Base-by-base conservation (phyloP, 2,113 vertebrate genomes). In the Megalops atlanticus region DNA sequence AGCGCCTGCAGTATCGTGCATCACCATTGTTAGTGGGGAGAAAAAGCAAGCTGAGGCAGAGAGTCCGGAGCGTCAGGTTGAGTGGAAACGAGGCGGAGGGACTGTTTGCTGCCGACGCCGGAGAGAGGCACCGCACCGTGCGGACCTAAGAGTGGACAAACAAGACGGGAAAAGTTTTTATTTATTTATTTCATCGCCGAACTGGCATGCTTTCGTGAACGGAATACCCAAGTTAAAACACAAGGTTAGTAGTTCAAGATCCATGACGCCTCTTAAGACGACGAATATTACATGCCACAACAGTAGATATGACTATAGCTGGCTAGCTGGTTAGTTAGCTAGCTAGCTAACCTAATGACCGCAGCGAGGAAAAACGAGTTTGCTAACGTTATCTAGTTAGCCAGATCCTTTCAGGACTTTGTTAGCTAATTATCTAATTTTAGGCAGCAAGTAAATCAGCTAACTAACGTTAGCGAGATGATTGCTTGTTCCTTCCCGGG, bases 51-150 rank as follows among this genome's bases (percentile, higher is more conserved):
- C 54, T 5, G 8, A 36, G 64, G 49, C 41, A 35, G 39, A 35
- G 39, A 1, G 16, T n/a, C 41, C 8, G 35, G 36, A 76, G 39
- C 58, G 1, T 1, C 6, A 0, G 16, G 0, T 73, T 16, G 64
- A 47, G 24, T 52, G 75, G 31, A 40, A 47, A 74, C 80, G 84
- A 87, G 86, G 89, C 86, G 86, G 84, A 47, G 84, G 86, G 89
- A 84, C 82, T 87, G 90, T 31, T 38, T 40, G 77, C 41, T 80
- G 80, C 77, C 80, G 77, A 43, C 80, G n/a, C n/a, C n/a, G n/a
- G n/a, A n/a, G n/a, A n/a, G n/a, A n/a, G n/a, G n/a, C n/a, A n/a
- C n/a, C n/a, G 85, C 80, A 78, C 82, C 80, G 76, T 64, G 18
- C 54, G 36, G 75, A n/a, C 7, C 4, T 16, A 35, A 72, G 35